Base-by-base conservation (phyloP, 2,797 vertebrate genomes). In the Crocodylus rhombifer region DNA sequence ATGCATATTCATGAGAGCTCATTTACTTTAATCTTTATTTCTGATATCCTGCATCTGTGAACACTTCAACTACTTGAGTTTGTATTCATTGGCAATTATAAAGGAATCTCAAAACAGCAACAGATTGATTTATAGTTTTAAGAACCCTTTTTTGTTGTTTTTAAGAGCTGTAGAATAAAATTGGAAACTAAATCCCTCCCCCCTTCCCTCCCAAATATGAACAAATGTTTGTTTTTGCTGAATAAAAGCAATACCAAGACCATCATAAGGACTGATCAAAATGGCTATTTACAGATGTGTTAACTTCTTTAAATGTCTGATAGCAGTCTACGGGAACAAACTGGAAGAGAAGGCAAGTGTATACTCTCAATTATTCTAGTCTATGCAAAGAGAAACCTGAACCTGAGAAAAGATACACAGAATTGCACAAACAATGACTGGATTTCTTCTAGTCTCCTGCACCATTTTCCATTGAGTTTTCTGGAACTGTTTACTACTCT, bases 1-100 rank as follows among this genome's bases (percentile, higher is more conserved):
- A 94, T 97, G 90, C 95, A 97, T 98, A 98, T 97, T 97, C 96
- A 97, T 97, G 95, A 97, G 93, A 77, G 71, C 86, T 96, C 95
- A 97, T 97, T 97, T 97, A 95, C 94, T 97, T 88, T 80, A 93
- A 97, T 97, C 95, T 97, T 97, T 97, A 96, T 96, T 96, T 95
- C 95, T 95, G 74, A 94, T 91, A 55, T 94, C 96, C 88, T 92
- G 60, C 95, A 96, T 97, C 96, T 93, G 82, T 88, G 94, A 97
- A 97, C 95, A 94, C 89, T 96, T 92, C 65, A 96, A 94, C 84
- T 85, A 93, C 93, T 95, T 91, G n/a, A 95, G 81, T 92, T 90
- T 84, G 89, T 90, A 69, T 96, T 97, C 91, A 94, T 21, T 12
- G 30, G 82, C 93, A 98, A 96, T 97, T 96, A 96, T 9, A 92